Conservation (phyloP, 2,113 vertebrate genomes). For the Cisticola juncidis region DNA sequence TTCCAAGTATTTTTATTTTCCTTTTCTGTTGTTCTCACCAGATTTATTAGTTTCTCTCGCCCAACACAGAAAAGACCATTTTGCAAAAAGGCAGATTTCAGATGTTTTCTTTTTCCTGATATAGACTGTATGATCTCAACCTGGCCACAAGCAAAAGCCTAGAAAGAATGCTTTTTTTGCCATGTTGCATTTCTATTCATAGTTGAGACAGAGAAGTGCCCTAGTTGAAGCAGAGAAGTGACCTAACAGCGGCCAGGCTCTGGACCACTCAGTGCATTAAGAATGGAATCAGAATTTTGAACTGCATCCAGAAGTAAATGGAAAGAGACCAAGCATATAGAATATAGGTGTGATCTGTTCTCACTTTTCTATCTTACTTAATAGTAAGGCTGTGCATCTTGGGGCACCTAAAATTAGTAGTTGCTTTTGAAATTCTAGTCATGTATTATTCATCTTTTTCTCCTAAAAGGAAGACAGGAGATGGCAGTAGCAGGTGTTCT, state of each 20-base stretch:
- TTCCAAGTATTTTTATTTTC: not conserved
- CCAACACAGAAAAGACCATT: not conserved
- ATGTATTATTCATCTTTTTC: slow-evolving; percentile 36
- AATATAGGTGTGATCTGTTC: not conserved
- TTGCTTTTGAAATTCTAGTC: not conserved
- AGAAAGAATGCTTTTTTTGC: not conserved
- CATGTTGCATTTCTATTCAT: not conserved
- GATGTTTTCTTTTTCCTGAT: not conserved
- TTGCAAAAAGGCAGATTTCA: not conserved
- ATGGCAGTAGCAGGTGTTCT: slow-evolving; percentile 4
- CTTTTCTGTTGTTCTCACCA: not conserved
- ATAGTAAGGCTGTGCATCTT: not conserved
- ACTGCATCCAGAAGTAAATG: slow-evolving; percentile 22
- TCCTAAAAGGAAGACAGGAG: not conserved
- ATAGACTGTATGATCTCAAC: not conserved
- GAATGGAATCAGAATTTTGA: not conserved
- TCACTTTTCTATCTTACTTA: slow-evolving; percentile 18
- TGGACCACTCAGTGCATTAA: not conserved
- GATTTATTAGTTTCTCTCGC: not conserved
- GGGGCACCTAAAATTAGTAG: slow-evolving; percentile 25
- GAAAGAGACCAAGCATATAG: slow-evolving; percentile 26
- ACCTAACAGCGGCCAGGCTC: not conserved
- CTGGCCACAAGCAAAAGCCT: not conserved
- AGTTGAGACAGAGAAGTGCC: not conserved
- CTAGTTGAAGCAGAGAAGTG: not conserved